Base-by-base conservation (phyloP, 2,888 invertebrate species). In the Oscheius sp. region DNA sequence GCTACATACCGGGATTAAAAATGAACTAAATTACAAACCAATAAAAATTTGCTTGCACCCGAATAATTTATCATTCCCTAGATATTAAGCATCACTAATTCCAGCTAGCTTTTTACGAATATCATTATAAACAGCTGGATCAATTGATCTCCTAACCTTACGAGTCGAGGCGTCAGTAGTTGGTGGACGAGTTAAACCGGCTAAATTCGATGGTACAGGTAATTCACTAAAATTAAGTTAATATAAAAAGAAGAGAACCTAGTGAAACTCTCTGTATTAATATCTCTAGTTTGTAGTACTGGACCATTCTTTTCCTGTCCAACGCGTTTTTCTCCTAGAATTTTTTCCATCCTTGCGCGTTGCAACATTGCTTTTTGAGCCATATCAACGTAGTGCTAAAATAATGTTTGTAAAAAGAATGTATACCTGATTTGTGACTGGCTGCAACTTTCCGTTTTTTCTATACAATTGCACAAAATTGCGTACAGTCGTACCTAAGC, bases 191-290 rank as follows among this genome's bases (percentile, higher is more conserved):
- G 28, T 22, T n/a, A 28, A 5, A 20, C 30, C 24, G 5, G 24
- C 38, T 38, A 64, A 38, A 51, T 64, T 50, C 5, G 64, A 20
- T 14, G 64, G 64, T 17, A 51, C 26, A 1, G 64, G 51, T 6
- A 64, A 32, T 6, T 64, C 64, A 41, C 64, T 64, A 24, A 54
- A 64, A 45, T 9, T 36, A 36, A 12, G 9, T 36, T 14, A 36
- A 12, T 14, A 9, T 12, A 14, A 14, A 12, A 36, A 36, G 38
- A 6, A 6, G 22, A n/a, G n/a, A n/a, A 66, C 66, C 66, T 44
- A 45, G 44, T 56, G 24, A 66, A 44, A 32, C 66, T 66, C 8
- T 56, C 66, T 36, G 56, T 20, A 17, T 66, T 66, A 45, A 66
- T 56, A 44, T 66, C 66, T 28, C 66, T 36, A 1, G 33, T 41